Evolutionary conservation across 2,888 invertebrate species (phyloP).

Genomic region (Stenolophus ochropezus): DNA sequence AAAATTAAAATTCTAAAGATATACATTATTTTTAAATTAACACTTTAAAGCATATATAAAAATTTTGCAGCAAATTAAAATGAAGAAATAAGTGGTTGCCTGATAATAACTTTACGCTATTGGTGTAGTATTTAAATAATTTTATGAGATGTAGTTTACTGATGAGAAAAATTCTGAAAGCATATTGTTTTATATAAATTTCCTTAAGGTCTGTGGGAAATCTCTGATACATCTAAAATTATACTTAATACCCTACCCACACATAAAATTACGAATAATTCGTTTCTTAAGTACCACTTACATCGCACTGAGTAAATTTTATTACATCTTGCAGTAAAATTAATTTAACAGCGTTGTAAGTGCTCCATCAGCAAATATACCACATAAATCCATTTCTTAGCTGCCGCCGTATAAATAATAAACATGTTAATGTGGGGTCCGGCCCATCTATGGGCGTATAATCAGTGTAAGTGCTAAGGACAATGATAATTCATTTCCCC

Average conservation of each 20-base stretch:
- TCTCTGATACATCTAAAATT: neutral
- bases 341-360: neutral
- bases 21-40: too few relatives aligned
- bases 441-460: neutral
- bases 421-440: conserved; percentile 34
- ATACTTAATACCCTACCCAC: neutral
- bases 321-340: conserved; percentile 3
- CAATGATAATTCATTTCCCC: conserved; percentile 54
- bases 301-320: neutral
- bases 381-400: conserved; percentile 25
- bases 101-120: too few relatives aligned
- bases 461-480: conserved; percentile 51
- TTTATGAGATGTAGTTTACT: too few relatives aligned
- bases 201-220: too few relatives aligned
- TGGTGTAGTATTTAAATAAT: too few relatives aligned
- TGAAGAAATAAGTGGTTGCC: too few relatives aligned
- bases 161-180: too few relatives aligned
- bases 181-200: too few relatives aligned
- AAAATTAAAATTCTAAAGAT: too few relatives aligned
- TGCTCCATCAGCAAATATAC: neutral
- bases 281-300: neutral
- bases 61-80: too few relatives aligned
- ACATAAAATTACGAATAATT: neutral
- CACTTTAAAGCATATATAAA: too few relatives aligned
- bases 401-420: conserved; percentile 36